A percentile compares a stretch with the other conserved stretches of the same genome.
Evolutionary conservation across 2,113 vertebrate species (phyloP).

Genomic region (Pholis gunnellus): DNA sequence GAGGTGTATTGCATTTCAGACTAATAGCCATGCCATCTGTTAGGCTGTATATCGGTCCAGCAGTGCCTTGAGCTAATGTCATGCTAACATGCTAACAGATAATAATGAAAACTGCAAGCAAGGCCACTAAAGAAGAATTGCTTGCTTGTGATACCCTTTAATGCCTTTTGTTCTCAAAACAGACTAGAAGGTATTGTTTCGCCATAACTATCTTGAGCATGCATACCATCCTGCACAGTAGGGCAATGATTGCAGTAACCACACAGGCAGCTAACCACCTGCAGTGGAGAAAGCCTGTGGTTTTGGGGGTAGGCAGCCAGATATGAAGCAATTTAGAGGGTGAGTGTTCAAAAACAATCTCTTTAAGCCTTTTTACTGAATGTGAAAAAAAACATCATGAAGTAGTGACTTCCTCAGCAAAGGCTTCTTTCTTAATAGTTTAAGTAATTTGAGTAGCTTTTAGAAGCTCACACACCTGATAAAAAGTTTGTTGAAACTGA

Average conservation of each 20-base stretch:
- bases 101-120: no score
- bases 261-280: not conserved
- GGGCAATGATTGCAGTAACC: not conserved
- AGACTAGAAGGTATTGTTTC: not conserved
- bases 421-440: not conserved
- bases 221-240: not conserved
- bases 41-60: not conserved
- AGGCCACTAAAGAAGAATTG: not conserved
- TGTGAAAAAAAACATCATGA: not conserved
- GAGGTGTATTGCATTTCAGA: not conserved
- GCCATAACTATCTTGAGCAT: not conserved
- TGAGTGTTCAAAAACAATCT: not conserved
- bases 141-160: not conserved
- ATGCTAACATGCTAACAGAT: not conserved
- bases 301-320: not conserved
- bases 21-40: not conserved
- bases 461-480: not conserved
- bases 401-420: not conserved
- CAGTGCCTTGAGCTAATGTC: not conserved
- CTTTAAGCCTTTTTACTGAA: not conserved
- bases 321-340: not conserved
- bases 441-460: not conserved
- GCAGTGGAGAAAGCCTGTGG: not conserved
- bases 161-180: not conserved
- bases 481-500: not conserved